Evolutionary conservation across 2,113 vertebrate species (phyloP).

Genomic region (Amphiprion ocellaris): DNA sequence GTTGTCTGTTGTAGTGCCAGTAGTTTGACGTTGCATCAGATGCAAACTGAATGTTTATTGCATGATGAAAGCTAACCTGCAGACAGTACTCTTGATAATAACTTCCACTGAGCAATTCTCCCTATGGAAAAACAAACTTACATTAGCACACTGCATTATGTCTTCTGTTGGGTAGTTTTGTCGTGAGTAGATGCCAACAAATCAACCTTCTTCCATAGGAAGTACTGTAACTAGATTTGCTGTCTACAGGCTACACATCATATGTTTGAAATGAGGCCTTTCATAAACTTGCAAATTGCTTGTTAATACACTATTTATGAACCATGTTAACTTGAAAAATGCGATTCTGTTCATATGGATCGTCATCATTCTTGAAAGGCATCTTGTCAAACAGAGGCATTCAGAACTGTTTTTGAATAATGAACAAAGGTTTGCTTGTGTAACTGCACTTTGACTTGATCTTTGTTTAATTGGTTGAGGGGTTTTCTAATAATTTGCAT

Average conservation of each 20-base stretch:
- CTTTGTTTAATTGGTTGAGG: conserved; percentile 23
- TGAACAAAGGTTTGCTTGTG: conserved; percentile 71
- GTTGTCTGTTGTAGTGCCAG: conserved; percentile 73
- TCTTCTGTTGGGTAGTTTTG: conserved; percentile 45
- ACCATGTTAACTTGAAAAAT: conserved; percentile 17
- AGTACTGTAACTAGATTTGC: conserved; percentile 67
- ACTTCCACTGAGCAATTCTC: conserved; percentile 57
- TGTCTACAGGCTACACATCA: conserved; percentile 86
- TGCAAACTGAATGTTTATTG: conserved; percentile 85
- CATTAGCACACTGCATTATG: conserved; percentile 60
- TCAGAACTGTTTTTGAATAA: conserved; percentile 69
- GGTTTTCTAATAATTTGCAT: conserved; percentile 43
- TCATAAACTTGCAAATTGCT: conserved; percentile 71
- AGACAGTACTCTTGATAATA: conserved; percentile 81
- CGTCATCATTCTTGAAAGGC: conserved; percentile 79
- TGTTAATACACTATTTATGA: conserved; percentile 32
- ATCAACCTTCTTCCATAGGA: conserved; percentile 63
- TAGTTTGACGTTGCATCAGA: conserved; percentile 77
- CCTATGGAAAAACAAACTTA: conserved; percentile 56
- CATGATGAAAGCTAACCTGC: conserved; percentile 86
- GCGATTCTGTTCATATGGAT: conserved; percentile 33
- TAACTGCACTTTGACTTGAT: conserved; percentile 72
- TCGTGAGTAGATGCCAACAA: conserved; percentile 52
- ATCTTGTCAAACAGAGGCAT: conserved; percentile 82
- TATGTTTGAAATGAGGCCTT: conserved; percentile 86